Base-by-base conservation (phyloP, 2,888 invertebrate species). In the Mellilla xanthometata region DNA sequence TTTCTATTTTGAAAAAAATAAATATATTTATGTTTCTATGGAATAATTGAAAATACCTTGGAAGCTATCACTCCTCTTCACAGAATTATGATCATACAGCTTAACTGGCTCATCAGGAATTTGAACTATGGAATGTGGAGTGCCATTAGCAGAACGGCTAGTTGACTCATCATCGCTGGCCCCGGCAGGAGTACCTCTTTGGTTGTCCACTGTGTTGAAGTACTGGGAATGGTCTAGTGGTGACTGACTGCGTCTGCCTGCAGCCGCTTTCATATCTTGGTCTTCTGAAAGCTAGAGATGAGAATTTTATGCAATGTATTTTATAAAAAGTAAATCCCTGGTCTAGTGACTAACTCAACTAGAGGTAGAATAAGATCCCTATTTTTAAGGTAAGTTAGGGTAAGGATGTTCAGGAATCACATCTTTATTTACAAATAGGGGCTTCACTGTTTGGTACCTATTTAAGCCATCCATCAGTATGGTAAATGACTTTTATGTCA, bases 61-160 rank as follows among this genome's bases (percentile, higher is more conserved):
- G 63, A 87, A 76, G 63, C 68, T 81, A 54, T 90, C 90, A 70
- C 62, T 83, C 52, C 90, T 77, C 53, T 83, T 88, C 7, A 83
- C 62, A 9, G 86, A 85, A 53, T 78, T 80, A 44, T 76, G 75
- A 39, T 90, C 89, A 65, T 81, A 89, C 24, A 86, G 76, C 58
- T 82, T 82, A 22, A 76, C 77, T 39, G 77, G 62, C 19, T 90
- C 89, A 52, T 90, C 90, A 46, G 91, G 90, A 12, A 94, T 93
- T 75, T 94, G 93, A 9, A 94, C 93, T 47, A 94, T 90, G 52
- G 94, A 94, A 88, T 94, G 94, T 62, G 93, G 91, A 6, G 92
- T 90, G 50, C 91, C 90, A n/a, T 90, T 91, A 23, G 88, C 76
- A 33, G 76, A 81, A 12, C 82, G 73, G 55, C 68, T 74, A 22